A percentile compares a stretch with the other conserved stretches of the same genome.
phyloP scores from a whole-genome alignment of 1,140 invertebrate genomes.

The Tenebrio molitor region DNA sequence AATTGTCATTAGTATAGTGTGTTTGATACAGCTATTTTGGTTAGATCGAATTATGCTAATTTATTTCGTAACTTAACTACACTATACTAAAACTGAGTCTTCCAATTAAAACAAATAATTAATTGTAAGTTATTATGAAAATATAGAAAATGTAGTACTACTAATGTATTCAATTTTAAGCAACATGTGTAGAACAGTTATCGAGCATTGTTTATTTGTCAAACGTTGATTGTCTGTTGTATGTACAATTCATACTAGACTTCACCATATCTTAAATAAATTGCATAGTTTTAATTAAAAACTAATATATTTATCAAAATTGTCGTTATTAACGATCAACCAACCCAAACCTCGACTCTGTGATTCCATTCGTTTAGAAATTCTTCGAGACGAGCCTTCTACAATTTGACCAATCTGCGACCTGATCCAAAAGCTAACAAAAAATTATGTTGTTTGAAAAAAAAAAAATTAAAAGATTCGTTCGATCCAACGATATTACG shows the following conservation, averaged over 20 bases:
- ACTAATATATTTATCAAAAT: conserved; percentile 45
- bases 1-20: conserved; percentile 56
- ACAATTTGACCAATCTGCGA: no score
- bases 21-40: conserved; percentile 56
- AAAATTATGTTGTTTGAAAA: no score
- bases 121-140: conserved; percentile 63
- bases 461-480: no score
- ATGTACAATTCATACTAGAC: conserved; percentile 62
- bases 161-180: conserved; percentile 60
- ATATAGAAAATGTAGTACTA: conserved; percentile 54
- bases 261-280: conserved; percentile 61
- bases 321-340: neutral
- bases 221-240: conserved; percentile 63
- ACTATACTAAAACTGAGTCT: conserved; percentile 66
- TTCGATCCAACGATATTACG: no score
- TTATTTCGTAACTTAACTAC: conserved; percentile 52
- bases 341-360: neutral
- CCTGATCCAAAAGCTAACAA: no score
- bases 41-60: conserved; percentile 33
- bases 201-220: conserved; percentile 59
- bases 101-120: conserved; percentile 67
- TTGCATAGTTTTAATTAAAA: conserved; percentile 64
- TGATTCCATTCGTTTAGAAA: neutral
- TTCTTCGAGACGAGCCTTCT: no score
- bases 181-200: conserved; percentile 57